Conservation (phyloP, 2,888 invertebrate genomes). For the Suillia variegata region DNA sequence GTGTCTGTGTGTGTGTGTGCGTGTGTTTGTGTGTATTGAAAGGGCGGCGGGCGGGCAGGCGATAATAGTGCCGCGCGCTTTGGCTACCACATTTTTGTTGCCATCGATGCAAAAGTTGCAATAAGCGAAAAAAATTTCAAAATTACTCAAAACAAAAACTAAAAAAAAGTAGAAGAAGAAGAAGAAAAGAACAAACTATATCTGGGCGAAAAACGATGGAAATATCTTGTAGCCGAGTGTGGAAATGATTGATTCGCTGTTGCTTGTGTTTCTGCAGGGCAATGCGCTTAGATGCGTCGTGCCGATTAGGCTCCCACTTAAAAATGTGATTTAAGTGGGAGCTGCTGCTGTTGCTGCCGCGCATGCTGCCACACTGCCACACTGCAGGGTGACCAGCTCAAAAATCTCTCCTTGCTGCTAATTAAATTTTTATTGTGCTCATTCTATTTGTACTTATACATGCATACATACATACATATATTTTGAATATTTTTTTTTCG, state of each 20-base stretch:
- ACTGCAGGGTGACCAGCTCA: too few relatives aligned
- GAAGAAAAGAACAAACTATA: conserved; percentile 8
- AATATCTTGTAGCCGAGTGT: conserved; percentile 36
- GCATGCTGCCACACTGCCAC: too few relatives aligned
- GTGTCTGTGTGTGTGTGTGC: too few relatives aligned
- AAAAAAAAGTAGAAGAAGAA: too few relatives aligned
- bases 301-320: conserved; percentile 32
- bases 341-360: conserved; percentile 17
- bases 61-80: background rate
- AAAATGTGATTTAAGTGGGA: conserved; percentile 33
- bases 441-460: too few relatives aligned
- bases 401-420: too few relatives aligned
- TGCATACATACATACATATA: too few relatives aligned
- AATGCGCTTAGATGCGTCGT: background rate
- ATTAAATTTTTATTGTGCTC: too few relatives aligned
- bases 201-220: conserved; percentile 16
- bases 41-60: background rate
- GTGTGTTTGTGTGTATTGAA: too few relatives aligned
- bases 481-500: too few relatives aligned
- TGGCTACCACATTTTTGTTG: conserved; percentile 12
- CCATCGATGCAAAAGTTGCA: background rate
- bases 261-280: background rate
- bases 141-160: too few relatives aligned
- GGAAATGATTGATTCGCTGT: conserved; percentile 50
- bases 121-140: conserved; percentile 9